phyloP scores from a whole-genome alignment of 2,888 invertebrate genomes.

The Alcis repandata region DNA sequence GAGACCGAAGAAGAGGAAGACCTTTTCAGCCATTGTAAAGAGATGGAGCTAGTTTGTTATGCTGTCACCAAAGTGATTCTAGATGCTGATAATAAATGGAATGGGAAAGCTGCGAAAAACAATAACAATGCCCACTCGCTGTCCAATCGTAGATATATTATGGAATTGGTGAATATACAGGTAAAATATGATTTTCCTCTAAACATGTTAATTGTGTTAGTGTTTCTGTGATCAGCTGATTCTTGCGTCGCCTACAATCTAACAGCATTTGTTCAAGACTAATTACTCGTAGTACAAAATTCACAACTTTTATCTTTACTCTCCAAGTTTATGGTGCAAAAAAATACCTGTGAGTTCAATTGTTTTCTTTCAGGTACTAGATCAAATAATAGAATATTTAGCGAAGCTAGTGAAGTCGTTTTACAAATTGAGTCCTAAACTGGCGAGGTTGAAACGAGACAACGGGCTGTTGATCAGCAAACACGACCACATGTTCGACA shows the following conservation, averaged over 20 bases:
- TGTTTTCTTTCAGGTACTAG: slow-evolving; percentile 82
- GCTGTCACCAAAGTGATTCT: slow-evolving; percentile 77
- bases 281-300: too few relatives aligned
- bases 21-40: slow-evolving; percentile 81
- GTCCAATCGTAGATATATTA: slow-evolving; percentile 78
- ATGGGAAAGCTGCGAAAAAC: slow-evolving; percentile 63
- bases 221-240: slow-evolving; percentile 15
- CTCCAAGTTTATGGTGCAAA: too few relatives aligned
- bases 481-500: slow-evolving; percentile 82
- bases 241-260: slow-evolving; percentile 17
- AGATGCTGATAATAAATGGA: slow-evolving; percentile 83
- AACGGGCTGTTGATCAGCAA: slow-evolving; percentile 75
- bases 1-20: slow-evolving; percentile 82
- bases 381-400: slow-evolving; percentile 85
- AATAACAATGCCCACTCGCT: slow-evolving; percentile 64
- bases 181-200: slow-evolving; percentile 52
- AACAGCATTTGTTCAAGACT: background rate
- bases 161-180: slow-evolving; percentile 84
- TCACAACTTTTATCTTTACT: too few relatives aligned
- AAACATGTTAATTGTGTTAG: background rate
- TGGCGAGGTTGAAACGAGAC: slow-evolving; percentile 79
- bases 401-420: slow-evolving; percentile 83
- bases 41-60: slow-evolving; percentile 82
- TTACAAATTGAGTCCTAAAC: slow-evolving; percentile 82
- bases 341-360: too few relatives aligned